A percentile compares a stretch with the other conserved stretches of the same genome.
Evolutionary conservation across 2,113 vertebrate species (phyloP).

Genomic region (Plotosus lineatus): DNA sequence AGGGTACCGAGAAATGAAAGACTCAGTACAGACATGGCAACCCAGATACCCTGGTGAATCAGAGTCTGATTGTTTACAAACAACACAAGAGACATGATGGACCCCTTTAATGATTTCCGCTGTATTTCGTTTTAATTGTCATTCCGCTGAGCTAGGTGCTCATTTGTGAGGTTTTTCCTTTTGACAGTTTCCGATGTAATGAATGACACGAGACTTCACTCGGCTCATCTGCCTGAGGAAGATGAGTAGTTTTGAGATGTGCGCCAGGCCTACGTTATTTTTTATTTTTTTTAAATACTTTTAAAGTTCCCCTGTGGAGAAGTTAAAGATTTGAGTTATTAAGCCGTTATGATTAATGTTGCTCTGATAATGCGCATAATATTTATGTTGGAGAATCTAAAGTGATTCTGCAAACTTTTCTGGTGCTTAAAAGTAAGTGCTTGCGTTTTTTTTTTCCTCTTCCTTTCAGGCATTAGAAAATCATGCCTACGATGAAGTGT

Average conservation of each 20-base stretch:
- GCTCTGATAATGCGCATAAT: too few species aligned
- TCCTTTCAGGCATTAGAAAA: neutral
- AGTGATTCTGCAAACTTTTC: neutral
- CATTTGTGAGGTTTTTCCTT: neutral
- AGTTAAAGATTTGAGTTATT: neutral
- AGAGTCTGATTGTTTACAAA: conserved; percentile 14
- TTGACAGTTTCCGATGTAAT: conserved; percentile 20
- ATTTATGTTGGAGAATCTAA: neutral
- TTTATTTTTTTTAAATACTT: conserved; percentile 5
- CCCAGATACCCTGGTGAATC: conserved; percentile 23
- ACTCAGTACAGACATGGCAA: neutral
- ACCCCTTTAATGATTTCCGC: conserved; percentile 27
- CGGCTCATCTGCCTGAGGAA: neutral
- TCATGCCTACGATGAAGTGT: neutral
- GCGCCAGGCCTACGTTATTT: neutral
- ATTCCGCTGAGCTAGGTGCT: neutral
- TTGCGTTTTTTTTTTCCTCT: neutral
- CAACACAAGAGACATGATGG: conserved; percentile 24
- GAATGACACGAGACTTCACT: neutral
- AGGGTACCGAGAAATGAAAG: neutral
- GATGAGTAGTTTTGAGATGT: neutral
- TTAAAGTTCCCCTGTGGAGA: neutral
- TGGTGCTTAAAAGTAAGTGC: neutral
- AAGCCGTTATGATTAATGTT: neutral
- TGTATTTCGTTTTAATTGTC: conserved; percentile 34